Base-by-base conservation (phyloP, 1,140 invertebrate genomes). In the Heterodera schachtii region DNA sequence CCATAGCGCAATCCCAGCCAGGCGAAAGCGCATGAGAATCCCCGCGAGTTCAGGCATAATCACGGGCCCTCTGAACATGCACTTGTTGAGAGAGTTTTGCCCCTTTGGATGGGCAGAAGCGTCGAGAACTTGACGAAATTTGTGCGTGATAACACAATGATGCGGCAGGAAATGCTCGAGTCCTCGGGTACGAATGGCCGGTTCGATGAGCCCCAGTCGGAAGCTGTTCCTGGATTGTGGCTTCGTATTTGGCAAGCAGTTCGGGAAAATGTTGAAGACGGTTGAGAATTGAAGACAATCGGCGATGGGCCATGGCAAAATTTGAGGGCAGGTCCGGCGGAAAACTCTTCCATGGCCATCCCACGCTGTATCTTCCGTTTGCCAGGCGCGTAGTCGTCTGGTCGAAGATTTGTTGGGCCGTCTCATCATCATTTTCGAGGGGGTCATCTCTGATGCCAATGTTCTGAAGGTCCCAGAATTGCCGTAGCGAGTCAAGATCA, bases 111-210 rank as follows among this genome's bases (percentile, higher is more conserved):
- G 83, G 8, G 83, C 86, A 16, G 87, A 89, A 0, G 86, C 90
- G 83, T 91, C 90, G 71, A 90, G 90, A 2, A 91, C 90, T 19
- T 88, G 83, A 1, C 91, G 83, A 0, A 89, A 71, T 82, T 91
- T 90, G 2, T 89, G 41, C 1, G 41, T 75, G 21, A 81, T 5
- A 3, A 81, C 80, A 4, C 73, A 41, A 5, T 80, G 77, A 31
- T 81, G 80, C 3, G 80, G 80, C 3, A 81, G 41, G 46, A 82
- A 81, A 31, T 81, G 80, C 64, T 81, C 80, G 2, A 64, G 44
- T 3, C 21, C 43, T 11, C 19, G 47, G 43, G 16, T 77, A 3
- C 57, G 41, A 4, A 7, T 1, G 6, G 66, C 78, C 3, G 3
- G 11, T 80, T 79, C 78, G 64, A 79, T 79, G 13, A 79, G 73